Evolutionary conservation across 2,888 invertebrate species (phyloP).

Genomic region (Zygaena filipendulae): DNA sequence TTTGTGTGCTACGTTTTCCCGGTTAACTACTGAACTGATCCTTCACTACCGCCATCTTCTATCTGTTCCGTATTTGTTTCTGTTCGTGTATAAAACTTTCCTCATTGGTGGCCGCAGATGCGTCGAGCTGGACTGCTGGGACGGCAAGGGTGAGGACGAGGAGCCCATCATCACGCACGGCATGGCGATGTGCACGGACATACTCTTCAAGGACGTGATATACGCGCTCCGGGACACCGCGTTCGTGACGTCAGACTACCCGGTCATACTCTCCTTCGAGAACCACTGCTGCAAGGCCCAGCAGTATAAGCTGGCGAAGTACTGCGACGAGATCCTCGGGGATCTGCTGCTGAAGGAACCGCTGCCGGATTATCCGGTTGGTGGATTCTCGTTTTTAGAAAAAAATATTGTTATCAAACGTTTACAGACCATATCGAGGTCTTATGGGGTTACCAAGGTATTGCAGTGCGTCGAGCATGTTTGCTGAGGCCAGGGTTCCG

Average conservation of each 20-base stretch:
- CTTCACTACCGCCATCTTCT: too few species aligned
- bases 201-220: slow-evolving; percentile 97
- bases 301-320: slow-evolving; percentile 98
- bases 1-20: too few species aligned
- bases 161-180: slow-evolving; percentile 99
- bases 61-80: too few species aligned
- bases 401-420: too few species aligned
- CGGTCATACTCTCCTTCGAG: slow-evolving; percentile 97
- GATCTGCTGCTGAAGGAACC: slow-evolving; percentile 92
- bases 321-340: slow-evolving; percentile 97
- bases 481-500: too few species aligned
- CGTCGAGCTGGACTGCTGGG: slow-evolving; percentile 99
- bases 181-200: slow-evolving; percentile 99
- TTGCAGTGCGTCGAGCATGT: too few species aligned
- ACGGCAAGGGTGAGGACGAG: slow-evolving; percentile 96
- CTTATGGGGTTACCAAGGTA: too few species aligned
- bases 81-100: too few species aligned
- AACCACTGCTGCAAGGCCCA: slow-evolving; percentile 99
- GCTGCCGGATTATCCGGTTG: slow-evolving; percentile 86
- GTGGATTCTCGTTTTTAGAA: too few species aligned
- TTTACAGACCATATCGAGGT: too few species aligned
- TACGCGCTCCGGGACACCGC: slow-evolving; percentile 98
- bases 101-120: too few species aligned
- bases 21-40: too few species aligned
- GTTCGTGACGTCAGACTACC: slow-evolving; percentile 97